These are phyloP conservation scores for Cepphus grylle DNA, from an alignment of 2,113 vertebrate species.

Conservation along the genomic window DNA sequence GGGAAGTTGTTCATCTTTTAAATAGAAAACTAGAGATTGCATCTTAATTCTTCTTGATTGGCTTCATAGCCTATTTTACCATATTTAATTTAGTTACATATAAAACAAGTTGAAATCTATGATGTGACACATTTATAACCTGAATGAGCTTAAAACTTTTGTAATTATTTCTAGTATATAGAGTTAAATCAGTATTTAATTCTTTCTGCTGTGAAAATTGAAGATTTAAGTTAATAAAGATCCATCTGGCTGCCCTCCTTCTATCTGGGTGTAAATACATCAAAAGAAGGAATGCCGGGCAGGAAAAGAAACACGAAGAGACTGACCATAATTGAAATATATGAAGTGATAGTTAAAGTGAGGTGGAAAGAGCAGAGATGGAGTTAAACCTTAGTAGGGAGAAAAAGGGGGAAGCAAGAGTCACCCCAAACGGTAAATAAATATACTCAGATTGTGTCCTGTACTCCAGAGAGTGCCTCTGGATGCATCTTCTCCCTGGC, in stretches of 20 bases:
- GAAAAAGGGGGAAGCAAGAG: not conserved
- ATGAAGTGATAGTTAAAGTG: not conserved
- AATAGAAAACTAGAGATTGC: not conserved
- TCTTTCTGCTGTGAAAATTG: not conserved
- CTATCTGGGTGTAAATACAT: not conserved
- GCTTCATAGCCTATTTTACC: not conserved
- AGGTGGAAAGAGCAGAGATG: not conserved
- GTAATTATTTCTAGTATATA: not conserved
- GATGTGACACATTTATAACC: not conserved
- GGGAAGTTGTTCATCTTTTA: not conserved
- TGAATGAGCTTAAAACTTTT: not conserved
- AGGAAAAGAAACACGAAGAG: not conserved
- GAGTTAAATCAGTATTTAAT: not conserved
- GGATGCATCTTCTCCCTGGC: not conserved
- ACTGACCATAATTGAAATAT: not conserved
- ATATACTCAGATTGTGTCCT: not conserved
- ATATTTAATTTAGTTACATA: not conserved
- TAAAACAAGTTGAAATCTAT: not conserved
- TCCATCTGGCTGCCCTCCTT: not conserved
- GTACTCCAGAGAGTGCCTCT: not conserved
- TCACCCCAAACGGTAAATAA: not conserved
- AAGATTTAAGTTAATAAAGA: not conserved
- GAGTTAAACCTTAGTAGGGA: not conserved
- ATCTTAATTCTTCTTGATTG: not conserved
- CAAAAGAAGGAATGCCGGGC: not conserved